Percentiles rank a stretch among this genome's conserved stretches.
phyloP scores from a whole-genome alignment of 2,888 invertebrate genomes.

The Erebia ligea region DNA sequence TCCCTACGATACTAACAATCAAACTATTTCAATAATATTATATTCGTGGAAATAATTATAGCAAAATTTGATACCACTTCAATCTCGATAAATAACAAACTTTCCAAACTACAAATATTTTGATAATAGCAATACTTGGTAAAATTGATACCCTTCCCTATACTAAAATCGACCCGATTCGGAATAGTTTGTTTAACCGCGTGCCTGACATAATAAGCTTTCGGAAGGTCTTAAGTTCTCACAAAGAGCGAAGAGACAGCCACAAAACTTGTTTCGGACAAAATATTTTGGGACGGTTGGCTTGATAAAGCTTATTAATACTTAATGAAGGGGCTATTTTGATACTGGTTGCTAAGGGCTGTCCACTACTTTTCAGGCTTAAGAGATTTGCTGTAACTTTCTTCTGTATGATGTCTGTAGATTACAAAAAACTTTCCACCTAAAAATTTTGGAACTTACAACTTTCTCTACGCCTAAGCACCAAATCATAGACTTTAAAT shows the following conservation, averaged over 20 bases:
- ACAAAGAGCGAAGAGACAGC: conserved; percentile 38
- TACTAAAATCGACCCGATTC: conserved; percentile 26
- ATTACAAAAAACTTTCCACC: neutral
- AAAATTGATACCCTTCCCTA: neutral
- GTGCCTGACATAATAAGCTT: conserved; percentile 40
- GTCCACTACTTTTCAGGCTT: neutral
- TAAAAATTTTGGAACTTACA: neutral
- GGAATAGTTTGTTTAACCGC: conserved; percentile 34
- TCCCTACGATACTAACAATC: no score
- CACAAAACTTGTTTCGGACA: conserved; percentile 37
- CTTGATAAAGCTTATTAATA: conserved; percentile 26
- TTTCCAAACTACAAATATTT: neutral
- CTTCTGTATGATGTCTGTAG: neutral
- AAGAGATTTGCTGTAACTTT: neutral
- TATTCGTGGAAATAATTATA: no score
- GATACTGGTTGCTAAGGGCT: neutral
- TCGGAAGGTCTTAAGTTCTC: conserved; percentile 38
- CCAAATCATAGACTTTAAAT: neutral
- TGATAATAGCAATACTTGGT: conserved; percentile 1
- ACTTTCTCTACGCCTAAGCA: neutral
- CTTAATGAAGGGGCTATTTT: conserved; percentile 18
- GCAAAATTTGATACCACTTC: neutral
- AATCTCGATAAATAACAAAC: neutral
- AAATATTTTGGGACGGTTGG: conserved; percentile 34
- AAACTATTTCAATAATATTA: no score